Evolutionary conservation across 1,140 invertebrate genomes (phyloP).

Genomic region (Neodiprion fabricii): DNA sequence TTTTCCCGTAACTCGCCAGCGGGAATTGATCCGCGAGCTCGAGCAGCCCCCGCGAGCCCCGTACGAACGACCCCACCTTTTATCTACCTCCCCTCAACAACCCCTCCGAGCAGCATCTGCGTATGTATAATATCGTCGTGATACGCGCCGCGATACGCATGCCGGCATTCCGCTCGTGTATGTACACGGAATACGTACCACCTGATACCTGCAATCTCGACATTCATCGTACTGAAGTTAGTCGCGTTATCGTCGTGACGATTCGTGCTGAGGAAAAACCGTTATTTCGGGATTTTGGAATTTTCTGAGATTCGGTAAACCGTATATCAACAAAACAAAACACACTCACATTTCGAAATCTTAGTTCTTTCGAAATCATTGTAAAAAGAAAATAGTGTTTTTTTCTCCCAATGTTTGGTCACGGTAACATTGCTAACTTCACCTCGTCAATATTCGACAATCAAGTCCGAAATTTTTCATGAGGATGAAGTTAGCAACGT

Average conservation of each 20-base stretch:
- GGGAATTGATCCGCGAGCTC: constrained; percentile 45
- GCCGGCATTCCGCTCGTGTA: constrained; percentile 4
- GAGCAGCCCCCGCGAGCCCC: constrained; percentile 32
- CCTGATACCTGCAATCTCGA: background rate
- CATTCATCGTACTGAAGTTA: background rate
- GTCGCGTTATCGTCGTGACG: background rate
- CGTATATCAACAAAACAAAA: too few relatives aligned
- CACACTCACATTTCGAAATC: too few relatives aligned
- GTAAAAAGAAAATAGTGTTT: background rate
- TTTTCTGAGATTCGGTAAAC: too few relatives aligned
- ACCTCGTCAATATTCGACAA: too few relatives aligned
- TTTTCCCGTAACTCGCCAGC: constrained; percentile 35
- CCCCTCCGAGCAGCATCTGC: constrained; percentile 16
- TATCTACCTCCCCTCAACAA: constrained; percentile 7
- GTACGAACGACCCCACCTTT: constrained; percentile 19
- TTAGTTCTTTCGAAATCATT: too few relatives aligned
- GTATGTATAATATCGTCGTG: constrained; percentile 12
- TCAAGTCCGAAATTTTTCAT: too few relatives aligned
- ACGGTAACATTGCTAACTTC: too few relatives aligned
- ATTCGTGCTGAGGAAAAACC: too few relatives aligned
- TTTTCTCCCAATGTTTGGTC: background rate
- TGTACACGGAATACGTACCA: background rate
- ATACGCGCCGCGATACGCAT: constrained; percentile 12
- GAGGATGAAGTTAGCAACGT: too few relatives aligned
- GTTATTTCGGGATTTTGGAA: too few relatives aligned